These are phyloP conservation scores for Albula goreensis DNA, from an alignment of 2,113 vertebrate genomes.

Conservation along the genomic window DNA sequence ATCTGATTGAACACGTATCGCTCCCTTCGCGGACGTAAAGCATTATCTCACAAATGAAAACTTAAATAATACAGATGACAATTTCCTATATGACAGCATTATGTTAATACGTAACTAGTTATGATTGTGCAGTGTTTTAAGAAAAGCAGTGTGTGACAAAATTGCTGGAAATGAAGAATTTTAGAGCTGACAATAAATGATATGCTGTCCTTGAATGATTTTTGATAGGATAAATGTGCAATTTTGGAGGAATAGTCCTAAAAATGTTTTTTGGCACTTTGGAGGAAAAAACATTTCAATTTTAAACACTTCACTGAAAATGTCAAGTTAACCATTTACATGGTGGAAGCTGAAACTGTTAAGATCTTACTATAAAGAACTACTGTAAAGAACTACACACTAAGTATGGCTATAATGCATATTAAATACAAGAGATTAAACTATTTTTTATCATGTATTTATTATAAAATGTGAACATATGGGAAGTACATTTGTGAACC, in stretches of 20 bases:
- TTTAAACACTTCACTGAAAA: slow-evolving; percentile 5
- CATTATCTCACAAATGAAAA: slow-evolving; percentile 21
- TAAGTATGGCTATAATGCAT: not conserved
- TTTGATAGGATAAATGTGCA: slow-evolving; percentile 31
- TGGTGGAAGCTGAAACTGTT: not conserved
- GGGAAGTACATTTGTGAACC: too few relatives aligned
- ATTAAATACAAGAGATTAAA: too few relatives aligned
- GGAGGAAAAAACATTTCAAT: slow-evolving; percentile 12
- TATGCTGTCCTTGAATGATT: not conserved
- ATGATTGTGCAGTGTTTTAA: slow-evolving; percentile 12
- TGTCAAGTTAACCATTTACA: slow-evolving; percentile 11
- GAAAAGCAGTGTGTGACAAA: slow-evolving; percentile 4
- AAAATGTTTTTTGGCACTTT: slow-evolving; percentile 27
- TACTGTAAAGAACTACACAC: not conserved
- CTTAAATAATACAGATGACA: slow-evolving; percentile 30
- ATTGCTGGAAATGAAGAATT: not conserved
- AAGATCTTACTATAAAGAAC: not conserved
- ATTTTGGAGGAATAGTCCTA: slow-evolving; percentile 14
- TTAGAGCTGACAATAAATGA: slow-evolving; percentile 3
- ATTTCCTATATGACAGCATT: slow-evolving; percentile 28
- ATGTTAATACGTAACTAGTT: slow-evolving; percentile 28
- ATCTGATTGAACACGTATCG: slow-evolving; percentile 42
- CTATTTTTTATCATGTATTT: too few relatives aligned
- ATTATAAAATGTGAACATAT: too few relatives aligned
- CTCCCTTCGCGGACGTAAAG: slow-evolving; percentile 39